Evolutionary conservation across 2,888 invertebrate species (phyloP), one percentile per base, ranked within the genome.

Genomic region (Agapetus fuscipes): DNA sequence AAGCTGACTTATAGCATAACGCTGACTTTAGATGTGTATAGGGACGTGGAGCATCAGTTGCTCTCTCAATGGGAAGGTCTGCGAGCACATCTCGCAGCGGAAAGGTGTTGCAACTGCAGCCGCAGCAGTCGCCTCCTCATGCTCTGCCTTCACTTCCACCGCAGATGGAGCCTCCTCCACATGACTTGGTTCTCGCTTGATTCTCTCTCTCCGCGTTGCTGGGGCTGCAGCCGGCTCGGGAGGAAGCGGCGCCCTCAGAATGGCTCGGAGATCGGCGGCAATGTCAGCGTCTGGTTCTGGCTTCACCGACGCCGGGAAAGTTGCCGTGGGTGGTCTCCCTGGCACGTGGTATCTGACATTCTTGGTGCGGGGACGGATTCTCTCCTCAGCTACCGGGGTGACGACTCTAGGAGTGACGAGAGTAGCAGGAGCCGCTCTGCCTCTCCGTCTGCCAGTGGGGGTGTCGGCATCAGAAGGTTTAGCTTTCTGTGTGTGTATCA

Each of bases 1-100:
- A n/a, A n/a, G n/a, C n/a, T n/a, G n/a, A n/a, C n/a, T n/a, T n/a
- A n/a, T n/a, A n/a, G n/a, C n/a, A n/a, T 30, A 28, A 9, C 12
- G 14, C 16, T 16, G n/a, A 17, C 53, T 62, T 80, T 79, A 81
- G 63, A 88, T 87, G 59, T 88, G 87, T 56, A 86, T 77, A 39
- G 84, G 83, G 53, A 87, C 85, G 61, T 88, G 56, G 38, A 82
- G 70, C 46, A 87, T 62, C 29, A 82, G 60, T 48, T 83, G 83
- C 34, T 81, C 78, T 34, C 84, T 75, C 47, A 80, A 79, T 7
- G 76, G 66, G 60, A 88, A 88, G 50, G 80, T 76, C 32, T 78
- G 74, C 37, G 80, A 74, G 58, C 88, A 88, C 83, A 88, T 86
- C 59, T 86, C 86, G 56, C 88, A 88, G 50, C 78, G 80, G 61